A percentile compares a stretch with the other conserved stretches of the same genome.
phyloP scores from a whole-genome alignment of 2,797 vertebrate genomes.

The Anabas testudineus region DNA sequence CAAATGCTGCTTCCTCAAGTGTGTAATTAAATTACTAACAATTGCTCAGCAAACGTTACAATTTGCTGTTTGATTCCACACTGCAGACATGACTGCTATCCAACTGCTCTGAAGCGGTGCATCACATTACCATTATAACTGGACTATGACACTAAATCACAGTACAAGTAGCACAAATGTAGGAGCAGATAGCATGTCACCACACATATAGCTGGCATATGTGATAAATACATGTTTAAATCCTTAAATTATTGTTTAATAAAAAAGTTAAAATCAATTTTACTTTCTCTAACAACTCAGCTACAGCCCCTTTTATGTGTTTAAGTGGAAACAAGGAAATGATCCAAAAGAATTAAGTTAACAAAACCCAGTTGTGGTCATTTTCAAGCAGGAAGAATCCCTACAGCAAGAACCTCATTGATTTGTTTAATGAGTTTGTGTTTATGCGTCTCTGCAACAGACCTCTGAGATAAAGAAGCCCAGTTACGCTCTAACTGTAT shows the following conservation, averaged over 20 bases:
- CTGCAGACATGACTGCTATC: not conserved
- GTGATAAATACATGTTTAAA: not conserved
- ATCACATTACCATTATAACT: not conserved
- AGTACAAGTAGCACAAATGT: not conserved
- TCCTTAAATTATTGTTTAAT: not conserved
- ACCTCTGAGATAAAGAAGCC: too few relatives aligned
- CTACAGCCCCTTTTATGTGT: too few relatives aligned
- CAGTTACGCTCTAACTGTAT: too few relatives aligned
- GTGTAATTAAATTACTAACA: constrained; percentile 29
- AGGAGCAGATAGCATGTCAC: not conserved
- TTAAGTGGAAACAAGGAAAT: too few relatives aligned
- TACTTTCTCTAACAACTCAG: not conserved
- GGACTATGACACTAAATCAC: not conserved
- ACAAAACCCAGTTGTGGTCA: not conserved
- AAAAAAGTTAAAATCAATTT: not conserved
- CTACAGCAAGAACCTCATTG: too few relatives aligned
- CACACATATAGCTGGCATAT: not conserved
- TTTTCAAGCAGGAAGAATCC: too few relatives aligned
- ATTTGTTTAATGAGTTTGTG: too few relatives aligned
- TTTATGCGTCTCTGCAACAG: too few relatives aligned
- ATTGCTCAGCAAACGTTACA: constrained; percentile 21
- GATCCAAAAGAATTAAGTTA: too few relatives aligned
- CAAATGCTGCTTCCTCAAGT: constrained; percentile 15
- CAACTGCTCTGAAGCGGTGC: not conserved
- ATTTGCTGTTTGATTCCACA: not conserved